Evolutionary conservation across 1,140 invertebrate genomes (phyloP).

Genomic region (Drosophila lacertosa): DNA sequence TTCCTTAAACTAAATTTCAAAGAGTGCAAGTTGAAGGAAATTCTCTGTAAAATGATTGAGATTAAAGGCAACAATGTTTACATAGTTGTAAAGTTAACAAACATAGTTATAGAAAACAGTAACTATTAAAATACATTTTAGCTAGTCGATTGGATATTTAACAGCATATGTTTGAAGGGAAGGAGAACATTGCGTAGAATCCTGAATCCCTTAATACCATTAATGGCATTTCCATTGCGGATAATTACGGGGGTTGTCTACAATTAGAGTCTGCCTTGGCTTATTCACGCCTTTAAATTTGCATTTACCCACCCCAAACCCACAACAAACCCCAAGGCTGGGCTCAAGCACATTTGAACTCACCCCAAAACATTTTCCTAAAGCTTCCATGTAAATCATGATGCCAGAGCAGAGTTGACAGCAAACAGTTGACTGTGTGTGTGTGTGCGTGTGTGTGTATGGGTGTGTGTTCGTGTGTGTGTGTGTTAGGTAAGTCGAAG

Average conservation of each 20-base stretch:
- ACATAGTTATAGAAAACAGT: too few species aligned
- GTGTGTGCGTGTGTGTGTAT: conserved; percentile 18
- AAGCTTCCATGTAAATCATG: conserved; percentile 77
- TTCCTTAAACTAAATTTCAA: conserved; percentile 28
- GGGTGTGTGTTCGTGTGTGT: too few species aligned
- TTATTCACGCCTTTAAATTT: conserved; percentile 82
- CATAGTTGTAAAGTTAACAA: too few species aligned
- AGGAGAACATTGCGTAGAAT: conserved; percentile 1
- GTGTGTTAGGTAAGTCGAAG: conserved; percentile 67
- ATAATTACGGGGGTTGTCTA: conserved; percentile 82
- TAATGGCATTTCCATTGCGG: conserved; percentile 82
- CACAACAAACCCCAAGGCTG: conserved; percentile 11
- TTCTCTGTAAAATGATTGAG: too few species aligned
- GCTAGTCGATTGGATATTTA: conserved; percentile 1
- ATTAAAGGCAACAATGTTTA: too few species aligned
- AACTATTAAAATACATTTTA: neutral
- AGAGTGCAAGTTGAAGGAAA: neutral
- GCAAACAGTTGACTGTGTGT: conserved; percentile 53
- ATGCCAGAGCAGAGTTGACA: conserved; percentile 73
- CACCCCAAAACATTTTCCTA: conserved; percentile 40
- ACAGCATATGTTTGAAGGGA: neutral
- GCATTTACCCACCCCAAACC: conserved; percentile 53
- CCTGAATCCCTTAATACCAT: conserved; percentile 70
- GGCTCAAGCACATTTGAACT: conserved; percentile 26
- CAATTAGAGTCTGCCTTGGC: conserved; percentile 78